phyloP scores from a whole-genome alignment of 35 echinoderm and acorn worm species.

The Apostichopus parvimensis region DNA sequence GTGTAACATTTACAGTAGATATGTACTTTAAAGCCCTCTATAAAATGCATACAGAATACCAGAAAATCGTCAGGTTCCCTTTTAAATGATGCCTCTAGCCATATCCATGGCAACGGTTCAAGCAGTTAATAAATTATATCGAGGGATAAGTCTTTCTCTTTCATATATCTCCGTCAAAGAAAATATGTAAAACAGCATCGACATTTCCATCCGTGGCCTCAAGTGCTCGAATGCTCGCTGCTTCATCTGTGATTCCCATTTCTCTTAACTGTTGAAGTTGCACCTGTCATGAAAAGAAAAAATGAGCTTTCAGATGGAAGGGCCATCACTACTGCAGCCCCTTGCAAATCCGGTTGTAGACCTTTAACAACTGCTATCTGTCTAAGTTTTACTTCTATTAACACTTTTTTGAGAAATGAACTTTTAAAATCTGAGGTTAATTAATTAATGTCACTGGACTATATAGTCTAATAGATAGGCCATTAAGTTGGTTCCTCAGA shows the following conservation, averaged over 20 bases:
- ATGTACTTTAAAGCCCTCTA: too few relatives aligned
- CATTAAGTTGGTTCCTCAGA: too few relatives aligned
- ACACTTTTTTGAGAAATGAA: too few relatives aligned
- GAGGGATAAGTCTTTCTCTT: neutral
- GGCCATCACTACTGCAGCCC: too few relatives aligned
- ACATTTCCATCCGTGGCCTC: constrained; percentile 81
- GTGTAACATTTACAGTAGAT: too few relatives aligned
- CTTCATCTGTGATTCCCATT: constrained; percentile 93
- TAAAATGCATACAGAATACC: neutral
- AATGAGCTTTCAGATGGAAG: neutral
- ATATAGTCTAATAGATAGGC: too few relatives aligned
- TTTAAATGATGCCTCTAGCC: neutral
- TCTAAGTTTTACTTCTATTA: too few relatives aligned
- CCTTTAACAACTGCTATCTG: too few relatives aligned
- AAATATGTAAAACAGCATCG: constrained; percentile 50
- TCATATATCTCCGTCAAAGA: constrained; percentile 51
- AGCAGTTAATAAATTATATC: neutral
- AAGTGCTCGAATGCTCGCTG: constrained; percentile 70
- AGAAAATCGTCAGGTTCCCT: neutral
- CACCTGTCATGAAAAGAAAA: constrained; percentile 52
- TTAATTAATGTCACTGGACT: too few relatives aligned
- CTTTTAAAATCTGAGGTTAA: too few relatives aligned
- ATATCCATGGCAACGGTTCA: neutral
- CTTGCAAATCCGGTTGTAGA: too few relatives aligned
- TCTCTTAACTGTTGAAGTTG: constrained; percentile 85